These are phyloP conservation scores for Homalodisca vitripennis DNA, from an alignment of 1,140 invertebrate species.

Conservation along the genomic window DNA sequence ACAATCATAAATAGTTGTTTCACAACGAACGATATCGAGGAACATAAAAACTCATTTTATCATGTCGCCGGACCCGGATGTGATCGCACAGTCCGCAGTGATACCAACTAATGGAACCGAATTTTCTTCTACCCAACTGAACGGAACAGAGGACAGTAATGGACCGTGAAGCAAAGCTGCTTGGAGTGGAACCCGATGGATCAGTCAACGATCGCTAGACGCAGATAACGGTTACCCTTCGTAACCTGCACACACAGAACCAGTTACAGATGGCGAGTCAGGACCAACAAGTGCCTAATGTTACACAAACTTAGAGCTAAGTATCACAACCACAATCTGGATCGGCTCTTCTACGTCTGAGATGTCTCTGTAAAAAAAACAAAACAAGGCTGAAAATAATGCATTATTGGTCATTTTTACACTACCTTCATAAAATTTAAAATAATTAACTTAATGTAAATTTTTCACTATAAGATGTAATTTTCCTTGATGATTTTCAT, in stretches of 20 bases:
- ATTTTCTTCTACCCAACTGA: background rate
- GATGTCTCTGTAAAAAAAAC: no score
- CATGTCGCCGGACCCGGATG: background rate
- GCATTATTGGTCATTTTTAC: no score
- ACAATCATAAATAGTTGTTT: slow-evolving; percentile 24
- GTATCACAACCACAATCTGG: no score
- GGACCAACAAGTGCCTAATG: no score
- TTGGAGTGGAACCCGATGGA: background rate
- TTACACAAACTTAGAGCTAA: no score
- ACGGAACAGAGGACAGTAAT: background rate
- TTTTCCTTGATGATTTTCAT: no score
- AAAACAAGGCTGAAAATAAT: no score
- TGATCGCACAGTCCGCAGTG: background rate
- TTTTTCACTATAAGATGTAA: no score
- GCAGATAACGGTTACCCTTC: background rate
- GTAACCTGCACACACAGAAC: background rate
- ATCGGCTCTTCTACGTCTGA: no score
- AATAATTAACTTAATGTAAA: no score
- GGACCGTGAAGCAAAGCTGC: slow-evolving; percentile 10
- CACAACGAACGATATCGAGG: slow-evolving; percentile 17
- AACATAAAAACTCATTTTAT: slow-evolving; percentile 10
- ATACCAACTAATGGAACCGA: background rate
- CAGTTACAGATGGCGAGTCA: background rate
- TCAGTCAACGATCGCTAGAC: background rate
- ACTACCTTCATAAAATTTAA: no score